Percentiles rank a stretch among this genome's conserved stretches.
These are phyloP conservation scores for Lindbergichthys nudifrons DNA, from an alignment of 2,797 vertebrate genomes.

Conservation along the genomic window DNA sequence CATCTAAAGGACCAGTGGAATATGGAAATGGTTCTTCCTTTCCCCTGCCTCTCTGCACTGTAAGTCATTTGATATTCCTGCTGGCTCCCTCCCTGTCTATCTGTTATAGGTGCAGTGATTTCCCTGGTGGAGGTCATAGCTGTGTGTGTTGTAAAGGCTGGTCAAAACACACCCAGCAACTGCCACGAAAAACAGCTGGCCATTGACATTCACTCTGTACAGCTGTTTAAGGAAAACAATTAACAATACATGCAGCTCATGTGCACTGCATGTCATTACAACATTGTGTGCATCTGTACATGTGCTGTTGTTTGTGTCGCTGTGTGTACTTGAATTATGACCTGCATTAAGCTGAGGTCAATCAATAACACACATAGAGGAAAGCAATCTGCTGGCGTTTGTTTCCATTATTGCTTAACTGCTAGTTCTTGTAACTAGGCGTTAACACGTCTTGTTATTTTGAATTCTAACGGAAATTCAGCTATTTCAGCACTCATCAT, in stretches of 20 bases:
- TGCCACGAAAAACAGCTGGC: slow-evolving; percentile 12
- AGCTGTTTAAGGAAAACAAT: slow-evolving; percentile 12
- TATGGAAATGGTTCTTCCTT: slow-evolving; percentile 11
- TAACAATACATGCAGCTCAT: slow-evolving; percentile 3
- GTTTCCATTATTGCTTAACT: background rate
- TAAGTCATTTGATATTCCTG: slow-evolving; percentile 36
- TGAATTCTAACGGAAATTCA: background rate
- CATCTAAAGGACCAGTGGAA: slow-evolving; percentile 19
- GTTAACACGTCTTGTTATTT: background rate
- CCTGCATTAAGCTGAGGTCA: slow-evolving; percentile 31
- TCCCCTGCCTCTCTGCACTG: background rate
- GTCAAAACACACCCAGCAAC: slow-evolving; percentile 21
- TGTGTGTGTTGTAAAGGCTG: slow-evolving; percentile 14
- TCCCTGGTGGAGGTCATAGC: slow-evolving; percentile 38
- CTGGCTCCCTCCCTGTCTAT: slow-evolving; percentile 6
- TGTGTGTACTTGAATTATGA: slow-evolving; percentile 40
- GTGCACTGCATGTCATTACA: background rate
- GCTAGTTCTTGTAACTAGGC: background rate
- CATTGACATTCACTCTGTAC: slow-evolving; percentile 12
- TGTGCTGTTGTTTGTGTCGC: slow-evolving; percentile 13
- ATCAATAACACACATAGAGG: slow-evolving; percentile 52
- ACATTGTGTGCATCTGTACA: background rate
- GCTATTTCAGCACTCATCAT: background rate
- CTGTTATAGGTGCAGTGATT: slow-evolving; percentile 28
- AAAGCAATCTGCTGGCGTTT: background rate